phyloP scores from a whole-genome alignment of 2,113 vertebrate genomes.

The Arizona elegans region DNA sequence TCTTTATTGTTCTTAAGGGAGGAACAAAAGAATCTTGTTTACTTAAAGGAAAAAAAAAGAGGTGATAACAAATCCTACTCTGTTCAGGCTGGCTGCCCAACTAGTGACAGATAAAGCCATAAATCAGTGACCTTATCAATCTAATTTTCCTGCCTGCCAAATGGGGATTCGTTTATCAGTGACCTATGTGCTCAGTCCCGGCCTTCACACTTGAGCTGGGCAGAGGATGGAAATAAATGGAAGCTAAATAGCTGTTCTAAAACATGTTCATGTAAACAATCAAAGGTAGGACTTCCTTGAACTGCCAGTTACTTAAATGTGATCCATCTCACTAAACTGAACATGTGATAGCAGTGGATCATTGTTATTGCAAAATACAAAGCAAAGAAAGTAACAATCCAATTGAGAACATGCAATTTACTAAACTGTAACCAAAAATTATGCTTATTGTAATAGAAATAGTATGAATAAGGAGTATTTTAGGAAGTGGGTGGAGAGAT shows the following conservation, averaged over 20 bases:
- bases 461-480: background rate
- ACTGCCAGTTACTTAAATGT: conserved; percentile 63
- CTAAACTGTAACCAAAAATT: background rate
- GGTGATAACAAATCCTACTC: conserved; percentile 71
- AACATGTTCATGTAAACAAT: conserved; percentile 76
- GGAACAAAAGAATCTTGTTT: conserved; percentile 63
- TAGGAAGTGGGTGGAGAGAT: background rate
- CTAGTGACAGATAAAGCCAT: conserved; percentile 80
- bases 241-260: conserved; percentile 75
- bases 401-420: background rate
- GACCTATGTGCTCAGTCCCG: conserved; percentile 58
- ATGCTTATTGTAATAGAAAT: background rate
- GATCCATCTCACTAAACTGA: conserved; percentile 79
- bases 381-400: conserved; percentile 68
- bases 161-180: conserved; percentile 74
- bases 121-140: conserved; percentile 77
- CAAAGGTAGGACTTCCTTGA: conserved; percentile 69
- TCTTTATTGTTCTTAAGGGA: conserved; percentile 47
- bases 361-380: conserved; percentile 64
- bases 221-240: conserved; percentile 57
- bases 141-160: conserved; percentile 76
- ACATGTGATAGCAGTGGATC: conserved; percentile 55
- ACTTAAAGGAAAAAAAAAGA: conserved; percentile 71
- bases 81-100: conserved; percentile 70
- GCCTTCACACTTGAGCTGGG: conserved; percentile 61